A percentile compares a stretch with the other conserved stretches of the same genome.
Conservation (phyloP, 2,113 vertebrate species). For the Scolopax mira region DNA sequence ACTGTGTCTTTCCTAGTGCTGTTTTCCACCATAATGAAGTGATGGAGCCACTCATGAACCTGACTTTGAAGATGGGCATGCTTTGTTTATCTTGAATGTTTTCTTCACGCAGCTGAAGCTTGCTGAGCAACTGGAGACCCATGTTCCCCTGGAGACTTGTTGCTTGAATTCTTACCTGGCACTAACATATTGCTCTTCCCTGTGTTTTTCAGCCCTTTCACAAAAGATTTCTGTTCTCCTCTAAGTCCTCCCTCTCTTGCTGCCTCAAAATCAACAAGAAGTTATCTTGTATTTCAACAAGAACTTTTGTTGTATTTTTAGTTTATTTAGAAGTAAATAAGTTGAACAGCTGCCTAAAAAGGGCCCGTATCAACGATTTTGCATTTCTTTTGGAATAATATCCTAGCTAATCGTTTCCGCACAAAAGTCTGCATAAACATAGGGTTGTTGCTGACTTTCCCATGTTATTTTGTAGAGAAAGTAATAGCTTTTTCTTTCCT, state of each 20-base stretch:
- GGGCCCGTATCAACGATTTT: not conserved
- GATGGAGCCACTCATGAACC: accelerated
- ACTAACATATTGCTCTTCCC: not conserved
- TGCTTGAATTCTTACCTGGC: not conserved
- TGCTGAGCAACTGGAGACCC: not conserved
- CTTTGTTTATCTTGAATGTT: not conserved
- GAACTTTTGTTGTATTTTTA: not conserved
- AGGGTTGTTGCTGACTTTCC: not conserved
- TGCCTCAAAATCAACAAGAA: not conserved
- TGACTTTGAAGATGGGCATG: not conserved
- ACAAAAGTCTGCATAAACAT: not conserved
- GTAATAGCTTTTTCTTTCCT: not conserved
- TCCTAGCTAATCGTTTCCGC: not conserved
- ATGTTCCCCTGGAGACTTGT: not conserved
- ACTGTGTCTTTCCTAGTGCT: not conserved
- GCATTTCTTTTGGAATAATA: not conserved
- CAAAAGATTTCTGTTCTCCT: not conserved
- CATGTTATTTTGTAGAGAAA: not conserved
- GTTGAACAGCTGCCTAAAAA: not conserved
- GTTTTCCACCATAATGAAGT: not conserved
- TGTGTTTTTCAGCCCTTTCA: not conserved
- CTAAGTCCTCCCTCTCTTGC: not conserved
- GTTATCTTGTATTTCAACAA: not conserved
- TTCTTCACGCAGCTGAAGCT: not conserved
- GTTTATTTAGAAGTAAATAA: not conserved